phyloP scores from a whole-genome alignment of 2,888 invertebrate species.

The Epirrhoe alternata region DNA sequence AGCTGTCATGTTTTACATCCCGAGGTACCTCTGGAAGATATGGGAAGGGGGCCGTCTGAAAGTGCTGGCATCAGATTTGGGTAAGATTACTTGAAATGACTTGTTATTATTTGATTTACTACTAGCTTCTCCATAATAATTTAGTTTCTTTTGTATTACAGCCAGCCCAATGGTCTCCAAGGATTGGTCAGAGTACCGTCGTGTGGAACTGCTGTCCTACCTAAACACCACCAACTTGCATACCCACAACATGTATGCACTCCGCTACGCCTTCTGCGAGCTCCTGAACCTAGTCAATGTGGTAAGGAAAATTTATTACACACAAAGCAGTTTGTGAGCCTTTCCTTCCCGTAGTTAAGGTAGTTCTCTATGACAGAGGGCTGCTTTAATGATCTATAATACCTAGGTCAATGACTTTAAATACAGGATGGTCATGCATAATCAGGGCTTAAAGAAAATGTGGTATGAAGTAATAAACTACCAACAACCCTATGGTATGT shows the following conservation, averaged over 20 bases:
- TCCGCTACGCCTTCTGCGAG: constrained; percentile 89
- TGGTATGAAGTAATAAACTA: no score
- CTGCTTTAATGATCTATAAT: no score
- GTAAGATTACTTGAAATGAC: constrained; percentile 58
- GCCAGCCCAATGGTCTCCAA: constrained; percentile 84
- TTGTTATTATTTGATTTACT: no score
- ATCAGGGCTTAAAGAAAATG: no score
- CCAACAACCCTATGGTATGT: no score
- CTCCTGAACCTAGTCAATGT: constrained; percentile 89
- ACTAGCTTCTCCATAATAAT: no score
- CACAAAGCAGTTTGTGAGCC: neutral
- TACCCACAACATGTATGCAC: constrained; percentile 87
- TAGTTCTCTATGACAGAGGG: no score
- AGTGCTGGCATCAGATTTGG: constrained; percentile 85
- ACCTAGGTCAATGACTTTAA: no score
- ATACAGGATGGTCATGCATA: no score
- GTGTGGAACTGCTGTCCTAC: constrained; percentile 85
- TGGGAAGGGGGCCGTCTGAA: constrained; percentile 88
- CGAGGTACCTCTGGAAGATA: constrained; percentile 89
- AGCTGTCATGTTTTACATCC: constrained; percentile 88
- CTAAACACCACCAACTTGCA: constrained; percentile 82
- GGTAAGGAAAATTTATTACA: constrained; percentile 84
- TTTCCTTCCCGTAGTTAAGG: no score
- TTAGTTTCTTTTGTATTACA: constrained; percentile 48
- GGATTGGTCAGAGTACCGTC: constrained; percentile 83